Percentiles rank a stretch among this genome's conserved stretches.
Evolutionary conservation across 1,140 invertebrate genomes (phyloP).

Genomic region (Orius insidiosus): DNA sequence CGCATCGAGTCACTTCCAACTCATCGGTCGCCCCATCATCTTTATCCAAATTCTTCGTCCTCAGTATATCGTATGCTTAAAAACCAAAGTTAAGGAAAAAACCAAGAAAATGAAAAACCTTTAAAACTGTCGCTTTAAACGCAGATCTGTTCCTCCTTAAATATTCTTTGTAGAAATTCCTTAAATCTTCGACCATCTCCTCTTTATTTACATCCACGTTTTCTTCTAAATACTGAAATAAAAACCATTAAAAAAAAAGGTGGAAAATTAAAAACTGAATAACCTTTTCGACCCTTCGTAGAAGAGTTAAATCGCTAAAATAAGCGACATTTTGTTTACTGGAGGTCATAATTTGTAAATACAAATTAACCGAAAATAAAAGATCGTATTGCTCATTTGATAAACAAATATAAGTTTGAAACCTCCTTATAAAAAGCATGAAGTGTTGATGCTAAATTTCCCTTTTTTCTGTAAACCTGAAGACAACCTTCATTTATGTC

Average conservation of each 20-base stretch:
- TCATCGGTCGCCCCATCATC: neutral
- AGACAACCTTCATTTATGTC: too few relatives aligned
- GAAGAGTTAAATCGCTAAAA: constrained; percentile 9
- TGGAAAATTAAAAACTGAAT: neutral
- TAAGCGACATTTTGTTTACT: constrained; percentile 7
- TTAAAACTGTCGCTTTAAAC: constrained; percentile 43
- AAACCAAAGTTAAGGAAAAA: constrained; percentile 19
- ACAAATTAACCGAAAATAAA: neutral
- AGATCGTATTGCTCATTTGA: neutral
- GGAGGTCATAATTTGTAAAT: neutral
- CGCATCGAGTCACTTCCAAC: neutral
- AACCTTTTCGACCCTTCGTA: constrained; percentile 15
- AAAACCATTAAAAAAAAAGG: neutral
- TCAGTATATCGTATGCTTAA: constrained; percentile 23
- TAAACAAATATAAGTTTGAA: neutral
- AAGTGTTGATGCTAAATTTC: too few relatives aligned
- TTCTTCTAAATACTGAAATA: constrained; percentile 41
- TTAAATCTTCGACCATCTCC: constrained; percentile 51
- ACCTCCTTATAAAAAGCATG: too few relatives aligned
- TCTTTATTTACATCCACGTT: constrained; percentile 54
- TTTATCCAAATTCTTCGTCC: neutral
- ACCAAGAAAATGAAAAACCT: constrained; percentile 28
- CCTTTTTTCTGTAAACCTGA: too few relatives aligned
- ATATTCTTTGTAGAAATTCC: constrained; percentile 51
- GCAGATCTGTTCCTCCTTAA: constrained; percentile 42